phyloP scores from a whole-genome alignment of 2,888 invertebrate genomes.

The Thereva unica region DNA sequence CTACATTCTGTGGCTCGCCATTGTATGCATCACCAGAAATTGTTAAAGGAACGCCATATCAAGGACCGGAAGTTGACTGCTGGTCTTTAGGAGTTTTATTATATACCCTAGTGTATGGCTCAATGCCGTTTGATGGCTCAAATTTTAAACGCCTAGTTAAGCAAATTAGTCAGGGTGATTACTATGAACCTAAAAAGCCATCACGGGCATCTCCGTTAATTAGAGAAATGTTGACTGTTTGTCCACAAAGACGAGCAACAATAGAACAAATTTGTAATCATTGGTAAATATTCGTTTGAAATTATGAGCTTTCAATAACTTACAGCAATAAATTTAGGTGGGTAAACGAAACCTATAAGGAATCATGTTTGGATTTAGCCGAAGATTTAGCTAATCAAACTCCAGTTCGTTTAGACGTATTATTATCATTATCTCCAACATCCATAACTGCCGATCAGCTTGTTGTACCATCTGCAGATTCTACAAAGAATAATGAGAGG shows the following conservation, averaged over 20 bases:
- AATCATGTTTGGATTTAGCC: slow-evolving; percentile 81
- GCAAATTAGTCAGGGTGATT: slow-evolving; percentile 96
- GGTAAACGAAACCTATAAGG: slow-evolving; percentile 86
- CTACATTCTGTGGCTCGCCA: slow-evolving; percentile 95
- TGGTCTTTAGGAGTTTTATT: slow-evolving; percentile 96
- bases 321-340: slow-evolving; percentile 61
- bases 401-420: slow-evolving; percentile 83
- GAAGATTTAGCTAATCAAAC: slow-evolving; percentile 89
- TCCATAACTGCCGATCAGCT: slow-evolving; percentile 75
- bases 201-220: slow-evolving; percentile 94
- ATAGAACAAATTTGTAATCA: slow-evolving; percentile 94
- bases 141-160: slow-evolving; percentile 96
- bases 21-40: slow-evolving; percentile 97
- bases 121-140: slow-evolving; percentile 99
- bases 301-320: not conserved
- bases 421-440: slow-evolving; percentile 83
- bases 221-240: slow-evolving; percentile 91
- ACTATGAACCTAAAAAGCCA: slow-evolving; percentile 93
- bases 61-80: slow-evolving; percentile 94
- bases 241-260: slow-evolving; percentile 84
- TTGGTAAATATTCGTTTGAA: slow-evolving; percentile 62
- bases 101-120: slow-evolving; percentile 97
- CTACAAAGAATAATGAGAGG: slow-evolving; percentile 60
- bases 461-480: slow-evolving; percentile 66
- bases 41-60: slow-evolving; percentile 94